These are phyloP conservation scores for Lagria hirta DNA, from an alignment of 2,888 invertebrate genomes.

Conservation along the genomic window DNA sequence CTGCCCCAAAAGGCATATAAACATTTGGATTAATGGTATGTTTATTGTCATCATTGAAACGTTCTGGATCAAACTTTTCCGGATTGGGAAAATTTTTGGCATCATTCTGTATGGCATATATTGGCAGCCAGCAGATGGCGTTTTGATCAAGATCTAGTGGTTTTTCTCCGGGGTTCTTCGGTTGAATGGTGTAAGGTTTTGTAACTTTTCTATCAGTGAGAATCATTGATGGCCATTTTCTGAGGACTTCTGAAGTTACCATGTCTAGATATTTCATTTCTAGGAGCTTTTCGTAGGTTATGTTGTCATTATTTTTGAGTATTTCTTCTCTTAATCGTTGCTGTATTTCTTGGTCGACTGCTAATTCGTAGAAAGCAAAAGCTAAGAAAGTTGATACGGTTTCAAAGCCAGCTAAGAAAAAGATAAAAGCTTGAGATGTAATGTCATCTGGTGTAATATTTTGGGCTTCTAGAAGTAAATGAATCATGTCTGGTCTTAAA, in stretches of 20 bases:
- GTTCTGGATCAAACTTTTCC: conserved; percentile 42
- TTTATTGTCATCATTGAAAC: conserved; percentile 55
- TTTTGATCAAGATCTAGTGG: conserved; percentile 34
- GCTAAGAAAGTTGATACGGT: conserved; percentile 52
- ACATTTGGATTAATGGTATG: conserved; percentile 53
- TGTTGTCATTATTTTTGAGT: neutral
- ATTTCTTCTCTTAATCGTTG: neutral
- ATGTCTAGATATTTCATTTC: conserved; percentile 3
- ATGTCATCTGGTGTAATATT: conserved; percentile 55
- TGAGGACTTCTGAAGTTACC: conserved; percentile 52
- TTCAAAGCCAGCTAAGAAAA: conserved; percentile 57
- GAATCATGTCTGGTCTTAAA: conserved; percentile 50
- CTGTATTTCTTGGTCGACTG: conserved; percentile 54
- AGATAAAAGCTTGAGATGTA: conserved; percentile 57
- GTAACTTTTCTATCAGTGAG: conserved; percentile 56
- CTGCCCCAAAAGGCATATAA: conserved; percentile 51
- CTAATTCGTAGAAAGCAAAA: conserved; percentile 60
- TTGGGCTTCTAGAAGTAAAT: conserved; percentile 31
- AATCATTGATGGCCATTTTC: conserved; percentile 56
- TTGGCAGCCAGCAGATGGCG: conserved; percentile 42
- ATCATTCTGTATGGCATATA: conserved; percentile 37
- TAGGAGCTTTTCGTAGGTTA: neutral
- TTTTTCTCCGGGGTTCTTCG: conserved; percentile 20
- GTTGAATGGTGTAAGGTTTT: conserved; percentile 48
- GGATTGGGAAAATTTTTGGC: conserved; percentile 41